These are phyloP conservation scores for Drosophila melanica DNA, from an alignment of 1,140 invertebrate genomes.

Conservation along the genomic window DNA sequence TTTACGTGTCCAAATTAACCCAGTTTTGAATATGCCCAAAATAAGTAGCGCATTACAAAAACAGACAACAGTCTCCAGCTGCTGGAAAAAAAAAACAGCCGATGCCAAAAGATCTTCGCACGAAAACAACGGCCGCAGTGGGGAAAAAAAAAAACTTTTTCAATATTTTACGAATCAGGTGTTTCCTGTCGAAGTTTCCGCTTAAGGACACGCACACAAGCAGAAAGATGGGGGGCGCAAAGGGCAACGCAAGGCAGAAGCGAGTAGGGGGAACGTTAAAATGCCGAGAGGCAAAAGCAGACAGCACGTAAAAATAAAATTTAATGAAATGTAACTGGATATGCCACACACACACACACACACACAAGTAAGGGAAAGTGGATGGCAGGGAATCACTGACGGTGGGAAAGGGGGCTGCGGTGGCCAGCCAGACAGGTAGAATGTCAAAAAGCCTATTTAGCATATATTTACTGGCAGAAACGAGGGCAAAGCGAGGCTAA, in stretches of 20 bases:
- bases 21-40: background rate
- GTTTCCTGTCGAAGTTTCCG: constrained; percentile 82
- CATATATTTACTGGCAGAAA: constrained; percentile 73
- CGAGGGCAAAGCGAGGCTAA: constrained; percentile 16
- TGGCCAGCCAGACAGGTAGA: constrained; percentile 65
- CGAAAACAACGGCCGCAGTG: constrained; percentile 9
- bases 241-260: background rate
- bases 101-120: constrained; percentile 29
- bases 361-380: background rate
- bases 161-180: constrained; percentile 83
- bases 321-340: constrained; percentile 83
- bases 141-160: constrained; percentile 65
- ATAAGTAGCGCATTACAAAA: constrained; percentile 15
- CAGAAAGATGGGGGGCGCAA: constrained; percentile 17
- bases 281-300: constrained; percentile 53
- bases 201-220: constrained; percentile 74
- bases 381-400: background rate
- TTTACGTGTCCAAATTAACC: background rate
- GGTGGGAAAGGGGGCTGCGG: background rate
- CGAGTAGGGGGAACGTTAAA: constrained; percentile 19
- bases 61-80: constrained; percentile 27
- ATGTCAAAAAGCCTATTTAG: constrained; percentile 82
- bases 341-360: constrained; percentile 46
- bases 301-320: constrained; percentile 79
- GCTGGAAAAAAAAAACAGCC: background rate